Evolutionary conservation across 2,888 invertebrate species (phyloP), one percentile per base, ranked within the genome.

Genomic region (Beris morrisii): DNA sequence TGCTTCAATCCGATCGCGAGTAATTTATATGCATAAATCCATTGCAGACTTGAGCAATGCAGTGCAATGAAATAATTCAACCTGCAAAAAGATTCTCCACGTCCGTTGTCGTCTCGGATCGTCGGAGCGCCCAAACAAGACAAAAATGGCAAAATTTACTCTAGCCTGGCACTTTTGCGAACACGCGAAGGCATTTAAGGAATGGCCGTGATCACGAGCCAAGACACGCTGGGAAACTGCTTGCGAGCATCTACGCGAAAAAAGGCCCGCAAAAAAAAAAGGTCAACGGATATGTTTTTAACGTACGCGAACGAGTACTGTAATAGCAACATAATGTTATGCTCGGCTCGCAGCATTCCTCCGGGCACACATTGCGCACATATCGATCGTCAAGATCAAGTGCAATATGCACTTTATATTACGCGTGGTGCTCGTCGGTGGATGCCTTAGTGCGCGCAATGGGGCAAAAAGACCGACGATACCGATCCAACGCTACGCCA

Each of bases 331-430:
- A 59, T 59, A 46, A 59, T 46, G 48, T 59, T 59, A 32, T 46
- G 32, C 46, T 46, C 58, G 58, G 22, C 58, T 46, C 46, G 46
- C 9, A 59, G 58, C 58, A 48, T 45, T 58, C 22, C 48, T 59
- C 13, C 28, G 30, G 58, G 58, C 58, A 59, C 48, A 59, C 46
- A 59, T 59, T 32, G 46, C 30, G 58, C 58, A 59, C 46, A 46
- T 65, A 67, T 67, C 67, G 55, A 65, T 52, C 52, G 46, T 43
- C 32, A 59, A 61, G 58, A 67, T 67, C 67, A 65, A 67, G 67
- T 67, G 65, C 67, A 67, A 67, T 67, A 67, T 67, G 65, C 67
- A 67, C 58, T 56, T 46, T 59, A 44, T 46, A 44, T n/a, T 48
- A 64, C 67, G 59, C 67, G 67, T 67, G 67, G 58, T 67, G 38